Base-by-base conservation (phyloP, 2,797 vertebrate genomes). In the Leptoclinus maculatus region DNA sequence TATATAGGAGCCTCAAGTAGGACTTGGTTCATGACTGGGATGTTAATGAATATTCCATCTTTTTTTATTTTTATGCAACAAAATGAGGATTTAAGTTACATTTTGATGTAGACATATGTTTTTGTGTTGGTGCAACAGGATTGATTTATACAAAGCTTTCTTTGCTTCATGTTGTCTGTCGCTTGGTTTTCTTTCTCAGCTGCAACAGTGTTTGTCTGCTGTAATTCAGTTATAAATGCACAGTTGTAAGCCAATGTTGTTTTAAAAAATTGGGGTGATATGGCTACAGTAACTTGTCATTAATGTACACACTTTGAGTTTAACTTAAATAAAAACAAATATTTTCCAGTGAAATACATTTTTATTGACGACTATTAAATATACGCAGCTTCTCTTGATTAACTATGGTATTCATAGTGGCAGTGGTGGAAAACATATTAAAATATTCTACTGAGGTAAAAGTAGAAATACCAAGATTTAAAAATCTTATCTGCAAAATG, bases 1-100 rank as follows among this genome's bases (percentile, higher is more conserved):
- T 17, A n/a, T 17, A 7, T 10, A 13, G 4, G 45, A 65, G 25
- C 25, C 25, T 21, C 11, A 47, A 19, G 21, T 8, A 12, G 23
- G 17, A 38, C n/a, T 4, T 32, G 17, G 12, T 38, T 21, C 19
- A 11, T 57, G 14, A 21, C 14, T 25, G 9, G 14, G 38, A 72
- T 75, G 17, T 3, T 63, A n/a, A 43, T 27, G 13, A 58, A 8
- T 36, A n/a, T 34, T 67, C 17, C 11, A 47, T 54, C 19, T 69
- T 45, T 62, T 81, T 72, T 54, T 79, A 56, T 86, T 73, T 78
- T 71, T 34, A 43, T 63, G 16, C n/a, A 51, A 64, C 34, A 72
- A 51, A 10, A n/a, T 41, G 1, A 65, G 29, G 2, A 70, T 21
- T 51, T 16, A 60, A 53, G 1, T 47, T 27, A 8, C 1, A 27